Evolutionary conservation across 1,140 invertebrate species (phyloP).

Genomic region (Diorhabda carinulata): DNA sequence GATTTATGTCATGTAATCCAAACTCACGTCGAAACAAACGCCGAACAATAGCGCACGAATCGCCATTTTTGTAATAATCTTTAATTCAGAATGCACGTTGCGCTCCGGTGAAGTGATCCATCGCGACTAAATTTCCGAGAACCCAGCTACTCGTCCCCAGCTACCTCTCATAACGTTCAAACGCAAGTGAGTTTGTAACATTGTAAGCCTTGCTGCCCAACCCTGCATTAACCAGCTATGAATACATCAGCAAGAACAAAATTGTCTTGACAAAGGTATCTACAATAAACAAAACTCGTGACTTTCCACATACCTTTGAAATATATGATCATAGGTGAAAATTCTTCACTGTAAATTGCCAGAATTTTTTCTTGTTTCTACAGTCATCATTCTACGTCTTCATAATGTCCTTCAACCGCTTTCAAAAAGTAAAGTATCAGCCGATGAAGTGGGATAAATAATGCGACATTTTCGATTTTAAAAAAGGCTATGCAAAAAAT

Average conservation of each 20-base stretch:
- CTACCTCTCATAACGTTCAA: too few species aligned
- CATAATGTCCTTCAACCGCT: conserved; percentile 67
- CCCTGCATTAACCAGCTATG: conserved; percentile 84
- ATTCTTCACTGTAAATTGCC: conserved; percentile 99
- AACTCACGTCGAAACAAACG: too few species aligned
- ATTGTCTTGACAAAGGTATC: conserved; percentile 27
- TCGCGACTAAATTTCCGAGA: too few species aligned
- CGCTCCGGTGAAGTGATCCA: too few species aligned
- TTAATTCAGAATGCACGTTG: too few species aligned
- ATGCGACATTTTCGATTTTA: conserved; percentile 94
- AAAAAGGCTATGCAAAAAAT: too few species aligned
- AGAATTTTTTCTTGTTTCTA: conserved; percentile 67
- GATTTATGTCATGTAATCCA: too few species aligned
- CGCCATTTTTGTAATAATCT: too few species aligned
- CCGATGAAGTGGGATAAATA: conserved; percentile 99
- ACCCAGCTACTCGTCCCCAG: too few species aligned
- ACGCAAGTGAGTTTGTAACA: too few species aligned
- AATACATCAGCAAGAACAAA: conserved; percentile 95
- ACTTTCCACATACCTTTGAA: conserved; percentile 65
- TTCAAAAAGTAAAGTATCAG: conserved; percentile 93
- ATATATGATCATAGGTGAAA: conserved; percentile 98
- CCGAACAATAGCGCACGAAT: too few species aligned
- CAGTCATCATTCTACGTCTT: conserved; percentile 54
- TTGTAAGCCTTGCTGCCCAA: too few species aligned
- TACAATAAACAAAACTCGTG: neutral